Base-by-base conservation (phyloP, 1,140 invertebrate species). In the Globodera ellingtonae region DNA sequence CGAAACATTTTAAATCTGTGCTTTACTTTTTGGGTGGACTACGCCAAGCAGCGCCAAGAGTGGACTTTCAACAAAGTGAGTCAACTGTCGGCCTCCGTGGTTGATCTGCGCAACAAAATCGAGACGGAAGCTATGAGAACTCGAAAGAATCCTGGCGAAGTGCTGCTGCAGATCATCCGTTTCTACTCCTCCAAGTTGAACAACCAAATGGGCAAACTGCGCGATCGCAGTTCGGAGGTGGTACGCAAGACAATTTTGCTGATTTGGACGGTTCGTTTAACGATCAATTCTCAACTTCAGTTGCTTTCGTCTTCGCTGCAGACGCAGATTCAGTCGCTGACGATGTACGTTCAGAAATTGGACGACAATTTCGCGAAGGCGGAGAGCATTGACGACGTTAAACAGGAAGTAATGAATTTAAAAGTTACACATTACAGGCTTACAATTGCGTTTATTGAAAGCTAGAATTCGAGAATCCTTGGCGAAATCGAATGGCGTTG, bases 51-150 rank as follows among this genome's bases (percentile, higher is more conserved):
- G n/a, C 47, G 69, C 9, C 67, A 66, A 10, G 72, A 82, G 48
- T 82, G 81, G 81, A 79, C 82, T 5, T 84, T 62, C 62, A 65
- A 83, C 24, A 75, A 82, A 50, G 50, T 79, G 56, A 75, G 76
- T 7, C 50, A 82, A n/a, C n/a, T 75, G 7, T 72, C 81, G 3
- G 48, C 74, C 6, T 35, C 73, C n/a, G 67, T 72, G 44, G 48
- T 56, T 48, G 78, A 84, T 3, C 21, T 82, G 24, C 79, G 82
- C 74, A 48, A 56, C 24, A 65, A 67, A 21, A 71, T 83, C n/a
- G 78, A 84, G 24, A 65, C 13, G 24, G 78, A 82, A 48, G 81
- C 81, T n/a, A 77, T n/a, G 47, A 24, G 67, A 13, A 46, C 70
- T 8, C n/a, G 52, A 3, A 71, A 65, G n/a, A 62, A 73, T 24